Evolutionary conservation across 2,888 invertebrate genomes (phyloP).

Genomic region (Patella caerulea): DNA sequence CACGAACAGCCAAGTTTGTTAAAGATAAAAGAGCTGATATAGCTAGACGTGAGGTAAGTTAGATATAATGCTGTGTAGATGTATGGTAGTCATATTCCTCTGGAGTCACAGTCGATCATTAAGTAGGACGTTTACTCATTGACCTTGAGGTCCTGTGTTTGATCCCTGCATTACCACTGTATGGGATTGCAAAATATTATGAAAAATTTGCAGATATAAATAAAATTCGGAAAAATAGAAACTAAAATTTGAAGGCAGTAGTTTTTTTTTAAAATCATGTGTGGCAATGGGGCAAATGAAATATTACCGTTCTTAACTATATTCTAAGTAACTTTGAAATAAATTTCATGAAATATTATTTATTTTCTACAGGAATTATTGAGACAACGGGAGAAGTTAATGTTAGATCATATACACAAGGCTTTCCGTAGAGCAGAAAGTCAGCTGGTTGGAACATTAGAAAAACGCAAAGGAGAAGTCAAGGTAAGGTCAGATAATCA

Average conservation of each 20-base stretch:
- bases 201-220: too few species aligned
- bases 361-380: constrained; percentile 52
- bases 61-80: not conserved
- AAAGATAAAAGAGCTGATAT: constrained; percentile 55
- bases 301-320: not conserved
- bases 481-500: constrained; percentile 50
- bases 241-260: too few species aligned
- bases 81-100: too few species aligned
- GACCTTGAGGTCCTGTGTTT: too few species aligned
- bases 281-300: too few species aligned
- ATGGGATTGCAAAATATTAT: too few species aligned
- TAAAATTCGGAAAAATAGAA: too few species aligned
- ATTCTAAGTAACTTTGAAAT: not conserved
- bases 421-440: constrained; percentile 65
- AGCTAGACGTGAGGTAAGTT: constrained; percentile 53
- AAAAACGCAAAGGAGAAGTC: constrained; percentile 65
- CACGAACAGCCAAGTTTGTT: constrained; percentile 57
- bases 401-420: constrained; percentile 64
- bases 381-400: constrained; percentile 61
- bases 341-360: not conserved
- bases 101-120: too few species aligned
- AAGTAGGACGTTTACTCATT: too few species aligned
- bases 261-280: too few species aligned
- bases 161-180: too few species aligned
- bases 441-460: constrained; percentile 60